Evolutionary conservation across 2,888 invertebrate genomes (phyloP), one percentile per base, ranked within the genome.

Genomic region (Didymodactylos carnosus): DNA sequence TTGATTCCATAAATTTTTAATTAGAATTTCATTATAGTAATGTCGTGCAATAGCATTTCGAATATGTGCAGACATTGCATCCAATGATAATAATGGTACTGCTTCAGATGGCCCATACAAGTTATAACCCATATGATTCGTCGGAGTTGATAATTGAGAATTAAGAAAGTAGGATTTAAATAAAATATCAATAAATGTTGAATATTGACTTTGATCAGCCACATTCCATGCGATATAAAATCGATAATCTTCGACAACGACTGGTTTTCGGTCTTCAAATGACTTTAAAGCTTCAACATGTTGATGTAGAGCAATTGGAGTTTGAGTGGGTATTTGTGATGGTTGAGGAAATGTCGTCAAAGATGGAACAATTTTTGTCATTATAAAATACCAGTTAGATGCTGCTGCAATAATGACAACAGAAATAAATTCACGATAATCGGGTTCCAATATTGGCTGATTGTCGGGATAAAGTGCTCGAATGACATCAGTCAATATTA

Each of bases 291-390:
- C 29, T 53, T 53, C 53, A 53, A 53, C 19, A 53, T 53, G 53
- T 16, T 19, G 27, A 29, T 53, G 23, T 1, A 53, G 53, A 29
- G 53, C 53, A 35, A 13, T 29, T 19, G 53, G 53, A 19, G 19
- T 19, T 53, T 53, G 53, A 19, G 27, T 82, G 94, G 90, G 83
- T 93, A 94, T 77, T 95, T 94, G 8, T 94, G 87, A 82, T 94
- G 94, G 8, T 92, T 91, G 1, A 93, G 92, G 29, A 95, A 86
- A 83, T 94, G 93, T 75, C 93, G 86, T 94, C 94, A 95, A 70
- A 80, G 79, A 69, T 80, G 78, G 78, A 29, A 53, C 35, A 29
- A 53, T 35, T 8, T 35, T 27, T 53, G 53, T 29, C 2, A 35
- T 53, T 19, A 53, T 8, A 53, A 27, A 53, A 35, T 53, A 53